A percentile compares a stretch with the other conserved stretches of the same genome.
These are phyloP conservation scores for Cryptus armator DNA, from an alignment of 2,888 invertebrate genomes.

Conservation along the genomic window DNA sequence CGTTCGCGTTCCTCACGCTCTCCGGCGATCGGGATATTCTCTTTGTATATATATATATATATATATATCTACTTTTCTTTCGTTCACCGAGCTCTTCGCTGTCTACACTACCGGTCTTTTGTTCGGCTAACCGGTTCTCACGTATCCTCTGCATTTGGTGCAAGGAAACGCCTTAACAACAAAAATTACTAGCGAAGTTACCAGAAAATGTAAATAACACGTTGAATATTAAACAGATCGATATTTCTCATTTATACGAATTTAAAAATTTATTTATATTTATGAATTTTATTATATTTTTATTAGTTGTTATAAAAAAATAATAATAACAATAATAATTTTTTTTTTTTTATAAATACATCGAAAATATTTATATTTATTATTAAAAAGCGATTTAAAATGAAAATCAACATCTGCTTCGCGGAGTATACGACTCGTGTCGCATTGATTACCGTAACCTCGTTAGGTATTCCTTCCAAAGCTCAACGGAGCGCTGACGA, in stretches of 20 bases:
- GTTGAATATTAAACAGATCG: neutral
- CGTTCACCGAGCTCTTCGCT: neutral
- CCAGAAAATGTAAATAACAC: no score
- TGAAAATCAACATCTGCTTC: no score
- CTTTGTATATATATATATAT: neutral
- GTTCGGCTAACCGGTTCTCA: slow-evolving; percentile 40
- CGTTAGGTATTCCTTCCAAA: no score
- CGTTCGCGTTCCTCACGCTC: slow-evolving; percentile 26
- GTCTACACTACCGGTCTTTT: slow-evolving; percentile 27
- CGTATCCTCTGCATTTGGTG: neutral
- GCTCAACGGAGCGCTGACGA: no score
- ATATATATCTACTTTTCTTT: neutral
- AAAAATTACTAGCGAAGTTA: neutral
- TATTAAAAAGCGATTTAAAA: no score
- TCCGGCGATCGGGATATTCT: slow-evolving; percentile 21
- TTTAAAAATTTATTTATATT: neutral
- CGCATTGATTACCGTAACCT: no score
- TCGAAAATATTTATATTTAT: no score
- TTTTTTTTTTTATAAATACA: no score
- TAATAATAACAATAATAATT: no score
- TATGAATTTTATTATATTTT: no score
- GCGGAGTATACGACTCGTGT: no score
- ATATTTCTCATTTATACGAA: neutral
- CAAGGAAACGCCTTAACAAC: neutral
- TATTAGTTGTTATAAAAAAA: no score